Base-by-base conservation (phyloP, 2,113 vertebrate genomes). In the Vanacampus margaritifer region DNA sequence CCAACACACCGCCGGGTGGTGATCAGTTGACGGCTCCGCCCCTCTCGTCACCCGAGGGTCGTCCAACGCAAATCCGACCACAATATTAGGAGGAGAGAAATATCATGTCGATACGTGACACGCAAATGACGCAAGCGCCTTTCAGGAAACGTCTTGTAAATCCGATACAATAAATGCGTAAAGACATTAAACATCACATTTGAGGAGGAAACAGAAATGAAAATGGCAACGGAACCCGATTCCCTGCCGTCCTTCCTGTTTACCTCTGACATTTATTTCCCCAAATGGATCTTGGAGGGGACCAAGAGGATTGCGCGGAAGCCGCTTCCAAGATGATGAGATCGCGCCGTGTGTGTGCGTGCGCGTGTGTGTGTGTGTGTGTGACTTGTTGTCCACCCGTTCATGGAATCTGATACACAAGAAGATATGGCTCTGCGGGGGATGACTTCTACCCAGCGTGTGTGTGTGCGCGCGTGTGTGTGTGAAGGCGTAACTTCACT, bases 281-380 rank as follows among this genome's bases (percentile, higher is more conserved):
- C 71, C 63, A 71, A 79, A 81, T 76, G 67, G 75, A 79, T 78
- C 68, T 79, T 75, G 68, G 43, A 26, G 50, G 19, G 71, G 35
- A 26, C 72, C 48, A 24, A 46, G 32, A 36, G 35, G 75, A 79
- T 81, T 69, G 67, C 50, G 68, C 73, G 69, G 48, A 74, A 74
- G 79, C 73, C 66, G 73, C 43, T 64, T 41, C 41, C 41, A 63
- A 80, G 79, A 80, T 82, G 79, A 84, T 83, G 74, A 32, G 28
- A 32, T 32, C n/a, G n/a, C n/a, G 35, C 24, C 64, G 59, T 56
- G 60, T 50, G 45, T 46, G 65, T 39, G 61, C 28, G 65, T 57
- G 70, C 53, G 46, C 37, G 75, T 58, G 64, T 58, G 64, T 53
- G 64, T 45, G 53, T 45, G 7, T 41, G 46, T 26, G 28, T 26